Evolutionary conservation across 2,888 invertebrate species (phyloP).

Genomic region (Aplocera efformata): DNA sequence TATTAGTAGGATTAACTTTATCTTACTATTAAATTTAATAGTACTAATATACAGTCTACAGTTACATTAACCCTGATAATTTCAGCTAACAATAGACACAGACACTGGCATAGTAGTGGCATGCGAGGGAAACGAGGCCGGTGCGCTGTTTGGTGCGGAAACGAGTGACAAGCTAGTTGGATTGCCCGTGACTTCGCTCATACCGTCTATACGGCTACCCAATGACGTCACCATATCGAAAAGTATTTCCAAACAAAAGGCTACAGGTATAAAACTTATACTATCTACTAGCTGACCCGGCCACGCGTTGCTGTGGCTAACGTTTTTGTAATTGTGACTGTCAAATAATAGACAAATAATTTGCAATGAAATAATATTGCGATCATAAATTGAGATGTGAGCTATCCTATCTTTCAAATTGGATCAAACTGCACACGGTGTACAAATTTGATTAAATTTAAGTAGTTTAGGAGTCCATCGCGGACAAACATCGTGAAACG

Average conservation of each 20-base stretch:
- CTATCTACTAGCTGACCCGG: too few species aligned
- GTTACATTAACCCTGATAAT: conserved; percentile 8
- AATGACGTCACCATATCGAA: conserved; percentile 57
- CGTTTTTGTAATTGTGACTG: too few species aligned
- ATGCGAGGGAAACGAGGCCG: conserved; percentile 65
- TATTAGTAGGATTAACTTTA: too few species aligned
- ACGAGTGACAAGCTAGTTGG: conserved; percentile 71
- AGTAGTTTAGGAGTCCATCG: too few species aligned
- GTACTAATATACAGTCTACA: neutral
- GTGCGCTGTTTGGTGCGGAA: conserved; percentile 78
- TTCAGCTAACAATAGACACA: conserved; percentile 66
- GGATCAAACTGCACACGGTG: too few species aligned
- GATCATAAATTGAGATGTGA: too few species aligned
- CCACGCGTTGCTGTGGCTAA: too few species aligned
- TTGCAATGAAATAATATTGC: too few species aligned
- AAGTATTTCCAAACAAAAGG: conserved; percentile 80
- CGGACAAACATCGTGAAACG: too few species aligned
- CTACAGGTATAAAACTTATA: conserved; percentile 70
- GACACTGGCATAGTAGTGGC: conserved; percentile 59
- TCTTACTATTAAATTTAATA: neutral
- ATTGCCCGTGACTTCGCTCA: conserved; percentile 67
- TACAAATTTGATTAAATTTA: too few species aligned
- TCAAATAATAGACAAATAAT: too few species aligned
- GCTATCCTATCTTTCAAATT: too few species aligned
- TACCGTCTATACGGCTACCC: conserved; percentile 74